Percentiles rank a stretch among this genome's conserved stretches.
Evolutionary conservation across 2,888 invertebrate species (phyloP).

Genomic region (Limnephilus marmoratus): DNA sequence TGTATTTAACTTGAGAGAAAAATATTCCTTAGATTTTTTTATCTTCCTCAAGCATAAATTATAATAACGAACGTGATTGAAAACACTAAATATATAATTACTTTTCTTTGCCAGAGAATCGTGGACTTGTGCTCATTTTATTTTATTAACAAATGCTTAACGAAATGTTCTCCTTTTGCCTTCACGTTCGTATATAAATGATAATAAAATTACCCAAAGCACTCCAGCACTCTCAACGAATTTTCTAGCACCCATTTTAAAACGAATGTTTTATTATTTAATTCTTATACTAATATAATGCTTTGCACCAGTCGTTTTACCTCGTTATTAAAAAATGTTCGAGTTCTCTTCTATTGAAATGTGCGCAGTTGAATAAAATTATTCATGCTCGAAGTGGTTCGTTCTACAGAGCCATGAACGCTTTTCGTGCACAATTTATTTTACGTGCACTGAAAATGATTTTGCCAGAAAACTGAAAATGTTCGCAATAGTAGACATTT

Average conservation of each 20-base stretch:
- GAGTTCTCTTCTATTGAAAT: neutral
- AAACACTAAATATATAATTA: neutral
- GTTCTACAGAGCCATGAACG: neutral
- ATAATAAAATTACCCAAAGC: neutral
- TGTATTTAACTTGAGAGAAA: neutral
- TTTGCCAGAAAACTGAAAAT: neutral
- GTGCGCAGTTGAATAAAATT: neutral
- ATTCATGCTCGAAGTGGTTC: neutral
- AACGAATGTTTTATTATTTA: neutral
- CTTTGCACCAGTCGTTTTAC: neutral
- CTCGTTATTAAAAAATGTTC: too few relatives aligned
- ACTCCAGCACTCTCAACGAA: neutral
- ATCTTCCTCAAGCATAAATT: neutral
- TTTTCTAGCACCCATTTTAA: neutral
- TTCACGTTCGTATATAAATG: neutral
- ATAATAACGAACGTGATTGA: neutral
- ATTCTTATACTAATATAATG: neutral
- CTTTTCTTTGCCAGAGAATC: neutral
- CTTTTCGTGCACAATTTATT: neutral
- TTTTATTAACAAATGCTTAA: neutral
- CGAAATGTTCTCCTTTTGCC: neutral
- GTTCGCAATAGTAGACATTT: neutral
- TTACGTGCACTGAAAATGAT: neutral
- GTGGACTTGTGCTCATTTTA: neutral
- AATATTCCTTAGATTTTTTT: neutral